phyloP scores from a whole-genome alignment of 2,888 invertebrate species.

The Caenorhabditis doughertyi region DNA sequence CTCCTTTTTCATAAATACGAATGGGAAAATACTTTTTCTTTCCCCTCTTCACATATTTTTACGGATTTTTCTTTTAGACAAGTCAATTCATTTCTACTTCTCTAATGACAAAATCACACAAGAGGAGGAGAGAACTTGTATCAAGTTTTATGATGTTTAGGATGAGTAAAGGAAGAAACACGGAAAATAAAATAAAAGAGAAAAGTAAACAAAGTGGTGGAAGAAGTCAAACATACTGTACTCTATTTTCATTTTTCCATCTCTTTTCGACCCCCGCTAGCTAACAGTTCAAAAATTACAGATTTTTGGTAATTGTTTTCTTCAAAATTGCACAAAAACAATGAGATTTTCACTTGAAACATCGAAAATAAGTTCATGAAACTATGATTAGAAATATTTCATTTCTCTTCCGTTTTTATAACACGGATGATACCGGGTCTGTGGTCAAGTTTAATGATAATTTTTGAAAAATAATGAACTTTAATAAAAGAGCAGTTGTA shows the following conservation, averaged over 20 bases:
- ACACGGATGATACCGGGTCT: too few relatives aligned
- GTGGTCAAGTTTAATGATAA: too few relatives aligned
- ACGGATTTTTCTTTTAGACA: not conserved
- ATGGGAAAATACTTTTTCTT: not conserved
- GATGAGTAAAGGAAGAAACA: constrained; percentile 31
- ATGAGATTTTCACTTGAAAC: too few relatives aligned
- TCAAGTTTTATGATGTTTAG: constrained; percentile 11
- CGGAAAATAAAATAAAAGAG: constrained; percentile 23
- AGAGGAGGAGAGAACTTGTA: constrained; percentile 20
- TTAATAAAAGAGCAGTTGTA: too few relatives aligned
- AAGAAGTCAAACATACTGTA: constrained; percentile 40
- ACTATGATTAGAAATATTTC: too few relatives aligned
- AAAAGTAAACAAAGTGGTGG: constrained; percentile 31
- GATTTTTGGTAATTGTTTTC: not conserved
- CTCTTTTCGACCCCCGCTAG: constrained; percentile 2
- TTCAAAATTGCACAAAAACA: too few relatives aligned
- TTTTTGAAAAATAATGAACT: too few relatives aligned
- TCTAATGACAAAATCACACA: constrained; percentile 32
- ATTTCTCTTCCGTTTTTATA: too few relatives aligned
- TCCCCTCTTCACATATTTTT: constrained; percentile 3
- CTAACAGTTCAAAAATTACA: constrained; percentile 17
- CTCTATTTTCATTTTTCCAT: constrained; percentile 26
- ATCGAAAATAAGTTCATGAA: too few relatives aligned
- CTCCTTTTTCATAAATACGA: constrained; percentile 22
- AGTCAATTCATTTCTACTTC: constrained; percentile 2